phyloP scores from a whole-genome alignment of 2,113 vertebrate genomes.

The Melanerpes formicivorus region DNA sequence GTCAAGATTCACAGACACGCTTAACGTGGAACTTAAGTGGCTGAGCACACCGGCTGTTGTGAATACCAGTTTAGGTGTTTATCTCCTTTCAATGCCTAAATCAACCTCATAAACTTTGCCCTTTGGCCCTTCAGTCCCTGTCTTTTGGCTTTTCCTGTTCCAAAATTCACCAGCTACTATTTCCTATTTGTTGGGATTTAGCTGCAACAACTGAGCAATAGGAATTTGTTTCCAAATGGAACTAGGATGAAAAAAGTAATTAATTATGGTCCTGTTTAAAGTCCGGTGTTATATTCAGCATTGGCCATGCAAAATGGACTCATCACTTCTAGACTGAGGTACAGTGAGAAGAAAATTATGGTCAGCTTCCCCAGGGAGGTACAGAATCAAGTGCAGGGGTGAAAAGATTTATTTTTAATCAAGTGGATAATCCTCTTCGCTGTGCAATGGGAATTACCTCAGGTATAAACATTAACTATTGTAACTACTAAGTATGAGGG shows the following conservation, averaged over 20 bases:
- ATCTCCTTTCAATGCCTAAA: neutral
- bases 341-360: constrained; percentile 44
- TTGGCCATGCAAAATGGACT: constrained; percentile 29
- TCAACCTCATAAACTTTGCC: neutral
- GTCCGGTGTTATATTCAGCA: neutral
- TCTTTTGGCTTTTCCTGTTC: neutral
- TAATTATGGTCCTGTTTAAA: constrained; percentile 8
- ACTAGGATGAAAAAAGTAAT: neutral
- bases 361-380: constrained; percentile 53
- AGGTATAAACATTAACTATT: constrained; percentile 63
- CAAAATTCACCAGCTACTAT: neutral
- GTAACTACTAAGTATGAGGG: constrained; percentile 42
- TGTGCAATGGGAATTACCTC: constrained; percentile 53
- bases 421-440: constrained; percentile 60
- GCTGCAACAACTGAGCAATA: neutral
- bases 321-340: constrained; percentile 25
- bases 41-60: fast-evolving
- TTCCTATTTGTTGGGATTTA: neutral
- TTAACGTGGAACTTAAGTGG: neutral
- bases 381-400: constrained; percentile 47
- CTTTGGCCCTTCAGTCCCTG: neutral
- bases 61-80: neutral
- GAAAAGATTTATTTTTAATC: constrained; percentile 73
- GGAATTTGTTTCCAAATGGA: neutral
- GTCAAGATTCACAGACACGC: neutral